Evolutionary conservation across 2,113 vertebrate species (phyloP).

Genomic region (Ptilonorhynchus violaceus): DNA sequence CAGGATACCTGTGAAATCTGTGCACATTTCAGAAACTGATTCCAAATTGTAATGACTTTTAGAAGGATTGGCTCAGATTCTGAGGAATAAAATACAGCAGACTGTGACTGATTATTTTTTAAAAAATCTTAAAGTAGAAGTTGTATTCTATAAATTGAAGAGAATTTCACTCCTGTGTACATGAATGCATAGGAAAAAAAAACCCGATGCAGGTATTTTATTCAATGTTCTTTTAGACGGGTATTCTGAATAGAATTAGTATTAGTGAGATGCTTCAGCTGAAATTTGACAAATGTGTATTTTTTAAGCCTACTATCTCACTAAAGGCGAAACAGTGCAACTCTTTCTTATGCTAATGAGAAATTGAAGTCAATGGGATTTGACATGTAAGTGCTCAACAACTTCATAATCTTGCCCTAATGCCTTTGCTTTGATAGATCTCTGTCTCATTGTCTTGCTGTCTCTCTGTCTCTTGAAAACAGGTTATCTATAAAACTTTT

Average conservation of each 20-base stretch:
- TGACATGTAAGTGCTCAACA: neutral
- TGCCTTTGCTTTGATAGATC: neutral
- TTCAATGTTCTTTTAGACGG: neutral
- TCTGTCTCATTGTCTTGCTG: neutral
- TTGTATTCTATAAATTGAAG: neutral
- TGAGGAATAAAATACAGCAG: neutral
- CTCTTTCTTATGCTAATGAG: constrained; percentile 31
- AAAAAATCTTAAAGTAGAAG: neutral
- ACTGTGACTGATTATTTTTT: neutral
- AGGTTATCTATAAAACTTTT: neutral
- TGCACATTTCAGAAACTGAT: neutral
- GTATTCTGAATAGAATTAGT: neutral
- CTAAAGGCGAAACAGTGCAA: neutral
- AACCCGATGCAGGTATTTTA: neutral
- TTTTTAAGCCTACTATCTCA: constrained; percentile 1
- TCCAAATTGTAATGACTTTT: neutral
- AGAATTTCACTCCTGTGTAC: neutral
- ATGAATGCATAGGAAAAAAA: neutral
- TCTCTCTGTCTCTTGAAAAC: neutral
- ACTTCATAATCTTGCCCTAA: constrained; percentile 2
- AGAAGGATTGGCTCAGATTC: neutral
- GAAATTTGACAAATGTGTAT: neutral
- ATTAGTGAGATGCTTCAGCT: neutral
- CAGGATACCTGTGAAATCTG: neutral
- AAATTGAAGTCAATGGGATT: constrained; percentile 6